Evolutionary conservation across 2,888 invertebrate genomes (phyloP).

Genomic region (Xestoiulus laeticollis): DNA sequence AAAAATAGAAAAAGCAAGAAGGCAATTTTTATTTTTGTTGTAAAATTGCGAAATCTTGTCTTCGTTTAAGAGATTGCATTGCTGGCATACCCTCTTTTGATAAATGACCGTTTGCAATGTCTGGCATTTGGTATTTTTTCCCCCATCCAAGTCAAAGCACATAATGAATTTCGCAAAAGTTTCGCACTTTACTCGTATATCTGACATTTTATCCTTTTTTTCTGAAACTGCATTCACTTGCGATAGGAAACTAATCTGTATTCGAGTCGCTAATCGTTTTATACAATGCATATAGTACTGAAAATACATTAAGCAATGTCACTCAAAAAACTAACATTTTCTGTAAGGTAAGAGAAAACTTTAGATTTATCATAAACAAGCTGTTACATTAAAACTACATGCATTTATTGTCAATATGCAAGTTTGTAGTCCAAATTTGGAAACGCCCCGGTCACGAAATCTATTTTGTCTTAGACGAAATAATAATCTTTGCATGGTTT

Average conservation of each 20-base stretch:
- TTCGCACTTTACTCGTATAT: not conserved
- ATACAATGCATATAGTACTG: not conserved
- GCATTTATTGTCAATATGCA: no score
- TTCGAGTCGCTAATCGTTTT: not conserved
- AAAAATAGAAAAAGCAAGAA: not conserved
- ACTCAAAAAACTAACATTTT: not conserved
- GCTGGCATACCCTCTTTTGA: not conserved
- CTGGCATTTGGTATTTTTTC: not conserved
- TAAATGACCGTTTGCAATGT: not conserved
- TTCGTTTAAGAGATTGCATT: not conserved
- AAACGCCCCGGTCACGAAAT: no score
- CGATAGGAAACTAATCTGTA: not conserved
- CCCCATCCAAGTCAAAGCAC: not conserved
- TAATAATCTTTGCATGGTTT: no score
- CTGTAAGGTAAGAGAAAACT: not conserved
- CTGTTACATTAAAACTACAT: not conserved
- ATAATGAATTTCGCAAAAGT: slow-evolving; percentile 14
- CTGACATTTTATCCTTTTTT: not conserved
- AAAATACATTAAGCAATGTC: not conserved
- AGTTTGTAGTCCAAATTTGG: no score
- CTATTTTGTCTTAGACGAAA: no score
- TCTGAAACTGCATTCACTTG: not conserved
- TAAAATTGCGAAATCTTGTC: not conserved
- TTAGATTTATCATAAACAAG: not conserved
- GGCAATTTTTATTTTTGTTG: not conserved